Base-by-base conservation (phyloP, 2,888 invertebrate genomes). In the Drosophila yooni region DNA sequence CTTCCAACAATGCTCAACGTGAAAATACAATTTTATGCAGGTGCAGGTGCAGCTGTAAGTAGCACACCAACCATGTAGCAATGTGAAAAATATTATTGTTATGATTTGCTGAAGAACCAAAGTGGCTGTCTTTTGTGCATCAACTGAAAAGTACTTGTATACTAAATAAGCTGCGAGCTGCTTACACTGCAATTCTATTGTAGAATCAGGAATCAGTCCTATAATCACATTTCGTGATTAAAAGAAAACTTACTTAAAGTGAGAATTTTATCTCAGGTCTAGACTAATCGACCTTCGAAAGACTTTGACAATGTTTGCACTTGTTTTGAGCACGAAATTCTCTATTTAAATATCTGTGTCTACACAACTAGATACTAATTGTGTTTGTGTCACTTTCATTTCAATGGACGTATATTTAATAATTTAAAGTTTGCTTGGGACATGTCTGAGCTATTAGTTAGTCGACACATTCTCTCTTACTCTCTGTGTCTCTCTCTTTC, bases 1-100 rank as follows among this genome's bases (percentile, higher is more conserved):
- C 7, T 13, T 38, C 6, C 2, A 31, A 40, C 31, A 15, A 57
- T 43, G 25, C n/a, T 13, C 29, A 57, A 15, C 21, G 18, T 8
- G 31, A 21, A 29, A 43, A 18, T 57, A 15, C n/a, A 38, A 21
- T 29, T n/a, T 15, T 15, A 15, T 40, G 29, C n/a, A 40, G 38
- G 15, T 40, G 29, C n/a, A 40, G 29, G 8, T 40, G 56, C 27
- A 38, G 7, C 27, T 40, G n/a, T 15, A 38, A 27, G 38, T n/a
- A 27, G 27, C n/a, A 15, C 29, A 29, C 4, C 15, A 25, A 0
- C 10, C 21, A 18, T 3, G 18, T 25, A 10, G 38, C n/a, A 56
- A n/a, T 38, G 29, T n/a, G 6, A n/a, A 38, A 57, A 74, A 66
- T 74, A 54, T 66, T 60, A 34, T 36, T 68, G 8, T 52, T 60